These are phyloP conservation scores for Podargus strigoides DNA, from an alignment of 2,797 vertebrate species.

Conservation along the genomic window DNA sequence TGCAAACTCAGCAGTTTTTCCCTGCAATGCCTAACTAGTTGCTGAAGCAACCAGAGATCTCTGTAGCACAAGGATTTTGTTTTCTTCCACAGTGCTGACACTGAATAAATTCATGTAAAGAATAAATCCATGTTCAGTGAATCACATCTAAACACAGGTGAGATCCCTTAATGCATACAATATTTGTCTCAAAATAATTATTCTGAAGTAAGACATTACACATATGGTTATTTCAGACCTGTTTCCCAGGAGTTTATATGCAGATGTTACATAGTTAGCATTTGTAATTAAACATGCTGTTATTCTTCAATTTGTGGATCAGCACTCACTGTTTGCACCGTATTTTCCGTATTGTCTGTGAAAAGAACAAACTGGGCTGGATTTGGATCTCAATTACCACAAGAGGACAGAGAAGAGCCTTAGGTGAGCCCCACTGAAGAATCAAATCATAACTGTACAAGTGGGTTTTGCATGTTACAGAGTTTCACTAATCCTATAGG, in stretches of 20 bases:
- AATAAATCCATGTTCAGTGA: neutral
- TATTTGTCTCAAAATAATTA: neutral
- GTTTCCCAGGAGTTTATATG: neutral
- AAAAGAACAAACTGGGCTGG: neutral
- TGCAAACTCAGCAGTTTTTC: neutral
- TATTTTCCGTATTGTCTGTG: neutral
- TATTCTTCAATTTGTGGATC: neutral
- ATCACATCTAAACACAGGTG: neutral
- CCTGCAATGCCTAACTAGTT: neutral
- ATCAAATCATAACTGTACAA: neutral
- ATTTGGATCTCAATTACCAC: neutral
- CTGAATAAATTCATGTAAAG: neutral
- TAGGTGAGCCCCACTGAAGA: neutral
- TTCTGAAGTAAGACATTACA: neutral
- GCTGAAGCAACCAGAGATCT: neutral
- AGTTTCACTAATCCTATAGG: neutral
- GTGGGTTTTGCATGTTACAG: neutral
- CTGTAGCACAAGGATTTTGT: neutral
- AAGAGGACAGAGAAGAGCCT: neutral
- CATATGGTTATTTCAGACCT: neutral
- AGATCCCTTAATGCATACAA: neutral
- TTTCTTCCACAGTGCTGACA: neutral
- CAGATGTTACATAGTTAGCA: neutral
- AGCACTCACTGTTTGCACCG: neutral
- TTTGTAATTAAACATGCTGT: neutral